Conservation (phyloP, 2,888 invertebrate species). For the Cosmorhoe ocellata region DNA sequence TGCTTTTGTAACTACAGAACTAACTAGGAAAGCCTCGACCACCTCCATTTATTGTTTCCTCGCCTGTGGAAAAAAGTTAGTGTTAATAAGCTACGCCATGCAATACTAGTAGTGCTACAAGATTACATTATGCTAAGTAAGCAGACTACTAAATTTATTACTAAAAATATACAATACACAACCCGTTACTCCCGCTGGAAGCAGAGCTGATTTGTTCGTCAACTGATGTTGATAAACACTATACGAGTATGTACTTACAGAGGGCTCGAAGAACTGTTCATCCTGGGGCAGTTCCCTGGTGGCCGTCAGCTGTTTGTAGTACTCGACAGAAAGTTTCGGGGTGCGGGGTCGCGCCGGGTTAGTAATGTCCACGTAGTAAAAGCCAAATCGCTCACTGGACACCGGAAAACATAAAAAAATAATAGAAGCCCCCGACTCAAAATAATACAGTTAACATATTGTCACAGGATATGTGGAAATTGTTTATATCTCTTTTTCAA, state of each 20-base stretch:
- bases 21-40: conserved; percentile 24
- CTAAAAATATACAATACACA: too few species aligned
- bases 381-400: conserved; percentile 86
- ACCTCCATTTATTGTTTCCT: conserved; percentile 32
- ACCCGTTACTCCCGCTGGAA: too few species aligned
- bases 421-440: too few species aligned
- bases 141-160: too few species aligned
- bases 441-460: too few species aligned
- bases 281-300: conserved; percentile 70
- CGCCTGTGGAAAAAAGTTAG: conserved; percentile 38
- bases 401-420: background rate
- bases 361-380: conserved; percentile 87
- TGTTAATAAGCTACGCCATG: conserved; percentile 12
- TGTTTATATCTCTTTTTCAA: too few species aligned
- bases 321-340: conserved; percentile 85
- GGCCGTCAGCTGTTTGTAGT: conserved; percentile 80
- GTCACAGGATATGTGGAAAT: too few species aligned
- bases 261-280: conserved; percentile 62
- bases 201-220: too few species aligned
- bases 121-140: too few species aligned
- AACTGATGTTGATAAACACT: too few species aligned
- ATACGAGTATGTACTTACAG: conserved; percentile 45
- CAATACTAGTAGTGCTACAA: background rate
- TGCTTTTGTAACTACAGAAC: conserved; percentile 24
- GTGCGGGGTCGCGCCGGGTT: conserved; percentile 84